These are phyloP conservation scores for Physeter macrocephalus DNA, from an alignment of 2,113 vertebrate species.

Conservation along the genomic window DNA sequence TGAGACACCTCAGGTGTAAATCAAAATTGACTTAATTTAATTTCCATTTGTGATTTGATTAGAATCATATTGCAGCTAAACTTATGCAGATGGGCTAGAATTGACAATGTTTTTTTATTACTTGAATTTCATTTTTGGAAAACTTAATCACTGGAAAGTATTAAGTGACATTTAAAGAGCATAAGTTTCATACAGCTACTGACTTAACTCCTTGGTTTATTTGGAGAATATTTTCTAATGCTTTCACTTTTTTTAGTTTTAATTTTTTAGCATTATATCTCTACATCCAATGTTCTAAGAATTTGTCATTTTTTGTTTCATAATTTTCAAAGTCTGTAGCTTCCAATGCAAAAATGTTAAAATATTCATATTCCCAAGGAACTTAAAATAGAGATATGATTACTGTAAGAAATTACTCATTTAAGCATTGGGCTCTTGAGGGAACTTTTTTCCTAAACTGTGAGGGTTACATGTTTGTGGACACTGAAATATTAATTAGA, in stretches of 20 bases:
- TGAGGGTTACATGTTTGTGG: neutral
- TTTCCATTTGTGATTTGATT: conserved; percentile 43
- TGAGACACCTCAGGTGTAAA: conserved; percentile 35
- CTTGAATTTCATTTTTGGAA: conserved; percentile 40
- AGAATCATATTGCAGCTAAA: neutral
- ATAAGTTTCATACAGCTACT: neutral
- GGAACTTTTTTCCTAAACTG: neutral
- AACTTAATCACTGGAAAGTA: conserved; percentile 14
- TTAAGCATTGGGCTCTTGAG: neutral
- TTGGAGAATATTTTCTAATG: neutral
- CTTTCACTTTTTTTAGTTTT: neutral
- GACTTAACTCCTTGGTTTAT: neutral
- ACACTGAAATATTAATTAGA: neutral
- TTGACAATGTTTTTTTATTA: neutral
- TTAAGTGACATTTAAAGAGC: conserved; percentile 7
- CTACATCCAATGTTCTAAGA: neutral
- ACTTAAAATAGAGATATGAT: neutral
- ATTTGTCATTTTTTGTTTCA: neutral
- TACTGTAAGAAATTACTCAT: neutral
- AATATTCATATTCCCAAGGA: neutral
- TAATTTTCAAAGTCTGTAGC: neutral
- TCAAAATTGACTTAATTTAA: conserved; percentile 48
- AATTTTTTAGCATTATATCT: neutral
- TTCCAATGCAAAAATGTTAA: neutral
- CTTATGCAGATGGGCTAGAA: neutral